Conservation (phyloP, 1,140 invertebrate genomes). For the Philopotamus ludificatus region DNA sequence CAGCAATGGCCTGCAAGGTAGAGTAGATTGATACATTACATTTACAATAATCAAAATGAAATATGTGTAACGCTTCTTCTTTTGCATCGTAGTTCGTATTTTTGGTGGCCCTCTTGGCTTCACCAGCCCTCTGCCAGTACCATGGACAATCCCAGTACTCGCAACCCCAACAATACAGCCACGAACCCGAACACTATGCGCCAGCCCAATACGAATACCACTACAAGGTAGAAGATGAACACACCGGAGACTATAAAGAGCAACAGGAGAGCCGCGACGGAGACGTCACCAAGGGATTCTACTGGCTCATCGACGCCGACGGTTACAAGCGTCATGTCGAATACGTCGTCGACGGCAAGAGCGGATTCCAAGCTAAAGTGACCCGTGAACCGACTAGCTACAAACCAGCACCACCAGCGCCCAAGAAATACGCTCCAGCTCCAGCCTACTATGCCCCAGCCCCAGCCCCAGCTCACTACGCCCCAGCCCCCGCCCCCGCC, state of each 20-base stretch:
- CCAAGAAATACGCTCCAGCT: slow-evolving; percentile 20
- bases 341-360: slow-evolving; percentile 49
- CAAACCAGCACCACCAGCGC: neutral
- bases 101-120: slow-evolving; percentile 11
- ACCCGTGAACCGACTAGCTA: slow-evolving; percentile 41
- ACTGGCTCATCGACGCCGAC: slow-evolving; percentile 48
- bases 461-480: neutral
- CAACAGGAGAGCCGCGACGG: slow-evolving; percentile 47
- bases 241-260: slow-evolving; percentile 62
- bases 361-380: slow-evolving; percentile 53
- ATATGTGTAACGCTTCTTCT: neutral
- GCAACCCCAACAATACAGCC: slow-evolving; percentile 37
- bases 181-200: slow-evolving; percentile 53
- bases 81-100: slow-evolving; percentile 5
- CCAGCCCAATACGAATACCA: slow-evolving; percentile 59
- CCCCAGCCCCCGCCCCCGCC: neutral
- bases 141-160: slow-evolving; percentile 43
- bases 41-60: neutral
- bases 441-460: slow-evolving; percentile 34
- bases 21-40: neutral
- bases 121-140: slow-evolving; percentile 17
- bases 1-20: slow-evolving; percentile 30
- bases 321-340: slow-evolving; percentile 48
- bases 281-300: slow-evolving; percentile 45
- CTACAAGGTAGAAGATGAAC: slow-evolving; percentile 60